A percentile compares a stretch with the other conserved stretches of the same genome.
phyloP scores from a whole-genome alignment of 2,888 invertebrate species.

The Punctoribates punctum region DNA sequence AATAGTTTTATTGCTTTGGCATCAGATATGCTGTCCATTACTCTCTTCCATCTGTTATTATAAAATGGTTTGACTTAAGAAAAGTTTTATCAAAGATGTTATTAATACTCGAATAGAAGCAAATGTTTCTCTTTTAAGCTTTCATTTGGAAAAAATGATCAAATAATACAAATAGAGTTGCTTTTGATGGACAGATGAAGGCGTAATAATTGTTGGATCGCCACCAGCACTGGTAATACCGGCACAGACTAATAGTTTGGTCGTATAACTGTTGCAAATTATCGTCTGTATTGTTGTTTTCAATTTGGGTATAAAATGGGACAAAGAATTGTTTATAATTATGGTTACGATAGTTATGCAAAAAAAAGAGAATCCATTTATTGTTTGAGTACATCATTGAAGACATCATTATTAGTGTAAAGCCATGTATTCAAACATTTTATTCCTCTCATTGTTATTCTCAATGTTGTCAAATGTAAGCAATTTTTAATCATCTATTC shows the following conservation, averaged over 20 bases:
- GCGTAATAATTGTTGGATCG: conserved; percentile 20
- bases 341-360: conserved; percentile 24
- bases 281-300: conserved; percentile 9
- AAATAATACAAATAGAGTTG: conserved; percentile 32
- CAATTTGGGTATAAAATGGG: background rate
- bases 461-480: background rate
- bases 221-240: background rate
- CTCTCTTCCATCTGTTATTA: background rate
- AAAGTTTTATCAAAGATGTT: conserved; percentile 20
- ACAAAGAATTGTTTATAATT: conserved; percentile 12
- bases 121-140: conserved; percentile 2
- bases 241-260: too few relatives aligned
- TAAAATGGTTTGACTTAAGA: background rate
- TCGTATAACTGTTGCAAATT: conserved; percentile 17
- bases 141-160: conserved; percentile 27
- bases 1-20: conserved; percentile 3
- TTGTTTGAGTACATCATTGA: conserved; percentile 34
- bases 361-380: conserved; percentile 2
- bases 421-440: conserved; percentile 5
- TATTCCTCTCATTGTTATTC: background rate
- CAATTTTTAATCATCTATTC: conserved; percentile 19
- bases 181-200: conserved; percentile 28
- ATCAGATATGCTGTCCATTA: background rate
- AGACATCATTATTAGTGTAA: conserved; percentile 32
- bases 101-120: conserved; percentile 24